Percentiles rank a stretch among this genome's conserved stretches.
These are phyloP conservation scores for Tenualosa ilisha DNA, from an alignment of 2,797 vertebrate species.

Conservation along the genomic window DNA sequence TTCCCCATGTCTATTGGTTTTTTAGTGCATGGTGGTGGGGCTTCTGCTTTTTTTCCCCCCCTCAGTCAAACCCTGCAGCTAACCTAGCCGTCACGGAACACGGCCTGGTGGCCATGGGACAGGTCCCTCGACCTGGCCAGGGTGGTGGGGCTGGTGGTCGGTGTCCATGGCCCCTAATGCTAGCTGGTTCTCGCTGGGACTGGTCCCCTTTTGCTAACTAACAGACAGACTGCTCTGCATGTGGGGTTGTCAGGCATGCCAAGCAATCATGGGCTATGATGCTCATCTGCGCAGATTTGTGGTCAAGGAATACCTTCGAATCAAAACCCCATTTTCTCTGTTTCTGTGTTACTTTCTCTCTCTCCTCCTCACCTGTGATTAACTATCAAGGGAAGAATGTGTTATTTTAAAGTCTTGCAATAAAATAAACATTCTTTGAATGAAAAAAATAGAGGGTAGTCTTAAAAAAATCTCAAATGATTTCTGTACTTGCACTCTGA, in stretches of 20 bases:
- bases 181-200: constrained; percentile 48
- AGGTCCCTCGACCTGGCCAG: constrained; percentile 30
- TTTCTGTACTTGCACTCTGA: background rate
- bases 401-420: constrained; percentile 13
- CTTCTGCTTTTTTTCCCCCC: constrained; percentile 67
- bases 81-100: constrained; percentile 37
- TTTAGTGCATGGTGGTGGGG: constrained; percentile 86
- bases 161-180: background rate
- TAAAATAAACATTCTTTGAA: constrained; percentile 10
- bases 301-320: background rate
- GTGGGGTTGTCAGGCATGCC: constrained; percentile 60
- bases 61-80: constrained; percentile 46
- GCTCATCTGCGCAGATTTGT: constrained; percentile 24
- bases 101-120: constrained; percentile 33
- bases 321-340: background rate
- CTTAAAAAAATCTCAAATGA: background rate
- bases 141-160: background rate
- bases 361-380: background rate
- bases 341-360: background rate
- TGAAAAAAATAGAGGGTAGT: background rate
- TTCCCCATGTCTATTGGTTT: constrained; percentile 59
- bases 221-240: constrained; percentile 66
- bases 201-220: constrained; percentile 58
- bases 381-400: background rate
- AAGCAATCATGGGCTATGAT: constrained; percentile 39